A percentile compares a stretch with the other conserved stretches of the same genome.
These are phyloP conservation scores for Chrysochloris asiatica DNA, from an alignment of 2,113 vertebrate genomes.

Conservation along the genomic window DNA sequence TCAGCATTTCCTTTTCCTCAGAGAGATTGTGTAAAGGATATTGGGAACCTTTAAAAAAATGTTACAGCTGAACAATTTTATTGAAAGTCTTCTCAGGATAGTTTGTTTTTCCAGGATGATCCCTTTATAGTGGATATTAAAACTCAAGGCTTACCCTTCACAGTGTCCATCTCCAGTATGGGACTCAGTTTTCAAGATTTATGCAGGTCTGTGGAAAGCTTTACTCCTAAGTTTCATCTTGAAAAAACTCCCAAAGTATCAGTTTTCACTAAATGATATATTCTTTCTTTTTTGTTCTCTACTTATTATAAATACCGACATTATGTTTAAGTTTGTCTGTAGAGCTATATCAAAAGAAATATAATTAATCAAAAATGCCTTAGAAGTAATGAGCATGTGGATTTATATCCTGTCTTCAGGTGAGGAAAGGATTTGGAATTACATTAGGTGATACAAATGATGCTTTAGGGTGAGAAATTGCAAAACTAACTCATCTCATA, in stretches of 20 bases:
- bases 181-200: background rate
- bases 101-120: constrained; percentile 48
- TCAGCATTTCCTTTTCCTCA: background rate
- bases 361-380: constrained; percentile 67
- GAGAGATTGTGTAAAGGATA: constrained; percentile 25
- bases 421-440: constrained; percentile 54
- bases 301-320: constrained; percentile 53
- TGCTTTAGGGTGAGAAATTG: constrained; percentile 65
- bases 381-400: constrained; percentile 48
- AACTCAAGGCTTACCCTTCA: constrained; percentile 29
- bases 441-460: constrained; percentile 58
- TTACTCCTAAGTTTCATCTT: constrained; percentile 42
- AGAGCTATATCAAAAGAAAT: constrained; percentile 20
- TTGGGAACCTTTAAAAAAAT: constrained; percentile 2
- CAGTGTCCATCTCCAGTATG: background rate
- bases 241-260: background rate
- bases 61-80: constrained; percentile 11
- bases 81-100: constrained; percentile 32
- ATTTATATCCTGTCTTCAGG: constrained; percentile 40
- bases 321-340: constrained; percentile 53
- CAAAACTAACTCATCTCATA: constrained; percentile 56
- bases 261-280: background rate
- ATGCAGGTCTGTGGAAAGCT: background rate
- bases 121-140: constrained; percentile 36
- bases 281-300: background rate